A percentile compares a stretch with the other conserved stretches of the same genome.
These are phyloP conservation scores for Aythya baeri DNA, from an alignment of 2,113 vertebrate genomes.

Conservation along the genomic window DNA sequence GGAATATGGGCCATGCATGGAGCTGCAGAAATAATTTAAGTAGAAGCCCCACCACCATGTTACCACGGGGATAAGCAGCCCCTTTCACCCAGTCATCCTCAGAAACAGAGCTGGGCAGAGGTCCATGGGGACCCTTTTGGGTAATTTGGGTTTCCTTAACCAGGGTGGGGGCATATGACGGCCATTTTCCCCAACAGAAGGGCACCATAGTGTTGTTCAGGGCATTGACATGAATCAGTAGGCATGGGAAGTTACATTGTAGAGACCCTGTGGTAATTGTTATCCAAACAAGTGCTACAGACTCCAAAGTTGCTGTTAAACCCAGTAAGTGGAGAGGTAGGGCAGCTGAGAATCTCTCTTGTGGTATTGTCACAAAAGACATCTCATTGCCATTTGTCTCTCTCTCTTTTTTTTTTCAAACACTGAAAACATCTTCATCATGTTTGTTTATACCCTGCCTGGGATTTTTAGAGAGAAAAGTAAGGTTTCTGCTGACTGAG, in stretches of 20 bases:
- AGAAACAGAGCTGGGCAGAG: neutral
- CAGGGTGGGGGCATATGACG: fast-evolving
- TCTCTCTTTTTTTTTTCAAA: neutral
- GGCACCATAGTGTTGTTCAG: fast-evolving
- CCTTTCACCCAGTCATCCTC: fast-evolving
- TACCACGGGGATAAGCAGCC: neutral
- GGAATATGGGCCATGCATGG: fast-evolving
- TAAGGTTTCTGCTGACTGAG: neutral
- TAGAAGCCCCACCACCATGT: fast-evolving
- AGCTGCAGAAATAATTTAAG: neutral
- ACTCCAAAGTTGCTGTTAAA: neutral
- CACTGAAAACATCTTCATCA: neutral
- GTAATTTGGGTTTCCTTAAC: neutral
- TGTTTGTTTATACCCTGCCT: neutral
- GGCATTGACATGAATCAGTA: neutral
- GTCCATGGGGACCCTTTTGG: neutral
- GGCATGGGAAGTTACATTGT: neutral
- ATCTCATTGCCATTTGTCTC: neutral
- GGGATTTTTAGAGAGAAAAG: neutral
- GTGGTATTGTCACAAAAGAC: neutral
- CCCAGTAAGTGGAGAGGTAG: neutral
- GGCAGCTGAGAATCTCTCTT: neutral
- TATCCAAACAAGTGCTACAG: neutral
- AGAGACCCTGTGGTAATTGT: neutral
- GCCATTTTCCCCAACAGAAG: fast-evolving